Evolutionary conservation across 2,888 invertebrate species (phyloP).

Genomic region (Dioctria linearis): DNA sequence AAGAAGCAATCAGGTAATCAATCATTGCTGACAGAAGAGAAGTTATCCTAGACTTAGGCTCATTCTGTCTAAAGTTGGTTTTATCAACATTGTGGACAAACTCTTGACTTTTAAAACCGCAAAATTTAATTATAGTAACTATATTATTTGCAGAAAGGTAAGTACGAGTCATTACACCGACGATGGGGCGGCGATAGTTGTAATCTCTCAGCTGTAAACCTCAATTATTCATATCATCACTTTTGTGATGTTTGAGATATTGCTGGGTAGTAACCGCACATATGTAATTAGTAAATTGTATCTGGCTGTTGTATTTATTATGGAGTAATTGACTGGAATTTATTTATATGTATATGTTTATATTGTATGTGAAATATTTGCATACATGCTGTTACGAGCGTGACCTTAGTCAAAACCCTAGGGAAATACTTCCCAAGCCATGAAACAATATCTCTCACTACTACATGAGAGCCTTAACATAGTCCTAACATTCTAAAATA

Average conservation of each 20-base stretch:
- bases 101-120: background rate
- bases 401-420: too few relatives aligned
- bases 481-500: too few relatives aligned
- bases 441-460: too few relatives aligned
- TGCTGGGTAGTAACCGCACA: background rate
- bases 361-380: too few relatives aligned
- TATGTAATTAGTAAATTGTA: slow-evolving; percentile 16
- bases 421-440: too few relatives aligned
- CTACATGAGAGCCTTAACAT: too few relatives aligned
- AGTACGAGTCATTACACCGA: too few relatives aligned
- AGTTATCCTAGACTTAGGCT: background rate
- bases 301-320: too few relatives aligned
- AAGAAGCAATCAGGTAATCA: slow-evolving; percentile 37
- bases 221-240: slow-evolving; percentile 16
- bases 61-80: background rate
- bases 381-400: too few relatives aligned
- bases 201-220: slow-evolving; percentile 28
- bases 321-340: too few relatives aligned
- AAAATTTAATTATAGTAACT: background rate
- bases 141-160: too few relatives aligned
- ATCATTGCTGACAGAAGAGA: slow-evolving; percentile 18
- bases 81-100: background rate
- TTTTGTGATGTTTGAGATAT: slow-evolving; percentile 4
- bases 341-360: too few relatives aligned
- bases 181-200: background rate